phyloP scores from a whole-genome alignment of 2,888 invertebrate species.

The Phyto melanocephala region DNA sequence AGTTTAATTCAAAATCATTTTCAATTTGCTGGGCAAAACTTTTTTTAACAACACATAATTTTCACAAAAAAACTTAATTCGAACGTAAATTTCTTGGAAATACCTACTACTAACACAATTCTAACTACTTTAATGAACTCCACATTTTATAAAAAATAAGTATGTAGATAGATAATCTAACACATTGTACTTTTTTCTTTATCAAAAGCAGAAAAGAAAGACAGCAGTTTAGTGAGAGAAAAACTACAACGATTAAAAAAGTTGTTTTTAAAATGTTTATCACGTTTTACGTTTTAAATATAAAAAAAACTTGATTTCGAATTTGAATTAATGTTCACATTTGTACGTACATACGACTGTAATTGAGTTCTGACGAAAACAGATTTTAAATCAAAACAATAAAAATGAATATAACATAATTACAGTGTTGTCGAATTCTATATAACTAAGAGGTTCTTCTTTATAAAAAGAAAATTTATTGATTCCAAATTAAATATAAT shows the following conservation, averaged over 20 bases:
- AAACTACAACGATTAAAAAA: conserved; percentile 18
- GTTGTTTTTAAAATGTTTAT: conserved; percentile 43
- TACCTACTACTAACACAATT: too few species aligned
- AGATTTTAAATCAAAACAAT: conserved; percentile 19
- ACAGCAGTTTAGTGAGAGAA: not conserved
- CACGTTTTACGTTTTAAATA: conserved; percentile 49
- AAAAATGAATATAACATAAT: not conserved
- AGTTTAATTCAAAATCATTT: too few species aligned
- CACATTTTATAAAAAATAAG: too few species aligned
- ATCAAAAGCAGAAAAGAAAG: not conserved
- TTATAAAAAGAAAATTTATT: not conserved
- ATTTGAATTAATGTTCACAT: conserved; percentile 26
- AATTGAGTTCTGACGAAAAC: conserved; percentile 48
- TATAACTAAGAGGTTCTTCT: too few species aligned
- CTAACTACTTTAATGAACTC: too few species aligned
- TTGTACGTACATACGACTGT: not conserved
- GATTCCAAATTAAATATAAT: too few species aligned
- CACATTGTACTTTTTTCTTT: not conserved
- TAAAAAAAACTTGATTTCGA: conserved; percentile 39
- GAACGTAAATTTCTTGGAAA: too few species aligned
- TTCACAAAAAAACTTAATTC: too few species aligned
- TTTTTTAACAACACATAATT: too few species aligned
- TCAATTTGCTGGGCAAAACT: too few species aligned
- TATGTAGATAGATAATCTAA: too few species aligned
- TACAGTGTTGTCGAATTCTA: too few species aligned